Evolutionary conservation across 2,113 vertebrate genomes (phyloP), one percentile per base, ranked within the genome.

Genomic region (Dicentrarchus labrax): DNA sequence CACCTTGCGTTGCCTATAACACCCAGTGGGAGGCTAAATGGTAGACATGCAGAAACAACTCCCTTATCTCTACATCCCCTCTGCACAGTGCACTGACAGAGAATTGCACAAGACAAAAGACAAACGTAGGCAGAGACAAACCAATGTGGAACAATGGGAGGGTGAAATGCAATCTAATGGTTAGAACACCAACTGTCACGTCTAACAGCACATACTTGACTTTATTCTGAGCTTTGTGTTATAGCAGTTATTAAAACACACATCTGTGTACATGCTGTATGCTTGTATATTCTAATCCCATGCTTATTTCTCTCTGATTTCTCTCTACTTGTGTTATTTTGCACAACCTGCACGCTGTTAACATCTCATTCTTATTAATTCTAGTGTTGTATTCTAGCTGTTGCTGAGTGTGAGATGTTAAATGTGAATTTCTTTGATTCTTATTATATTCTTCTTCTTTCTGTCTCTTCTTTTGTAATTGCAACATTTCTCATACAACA

Each of bases 1-100:
- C 54, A 24, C 76, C 56, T n/a, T 47, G 43, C 54, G 54, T 67
- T 79, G 53, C 36, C 66, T 78, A 10, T 47, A 71, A 76, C 76
- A 81, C 77, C 83, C 84, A 45, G 71, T 64, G 77, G 86, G 89
- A 89, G 66, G 68, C 76, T 91, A 84, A 86, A 87, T 38, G 71
- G 69, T 70, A 69, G 72, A 82, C 82, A 91, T 86, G 81, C 78
- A 91, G 74, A 84, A 85, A 86, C 68, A 86, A 73, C 72, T 86
- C 78, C 82, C 80, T 86, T 76, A 81, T 80, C 78, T 80, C 72
- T 76, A 64, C 77, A 79, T 92, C 86, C 77, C 30, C 73, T 71
- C 61, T 70, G 38, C 80, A 80, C 65, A 30, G 82, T 39, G 2
- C 5, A 12, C 82, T 82, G 70, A 50, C 78, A 66, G 76, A 84